These are phyloP conservation scores for Fulica atra DNA, from an alignment of 2,113 vertebrate species.

Conservation along the genomic window DNA sequence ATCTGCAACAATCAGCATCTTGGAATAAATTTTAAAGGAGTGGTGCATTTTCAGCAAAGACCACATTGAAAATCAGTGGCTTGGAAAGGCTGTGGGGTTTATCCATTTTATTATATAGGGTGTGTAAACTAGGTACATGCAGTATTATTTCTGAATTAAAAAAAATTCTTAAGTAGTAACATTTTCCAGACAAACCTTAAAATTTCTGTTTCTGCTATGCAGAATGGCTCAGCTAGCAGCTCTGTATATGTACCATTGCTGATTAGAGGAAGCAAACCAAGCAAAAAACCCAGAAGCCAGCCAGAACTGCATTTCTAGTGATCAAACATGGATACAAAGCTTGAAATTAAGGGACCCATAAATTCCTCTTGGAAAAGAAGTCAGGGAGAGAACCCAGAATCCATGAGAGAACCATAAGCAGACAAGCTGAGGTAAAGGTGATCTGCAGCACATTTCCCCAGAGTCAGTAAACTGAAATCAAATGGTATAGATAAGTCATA, in stretches of 20 bases:
- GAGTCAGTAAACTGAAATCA: not conserved
- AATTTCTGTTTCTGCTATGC: not conserved
- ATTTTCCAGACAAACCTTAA: not conserved
- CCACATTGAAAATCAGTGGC: not conserved
- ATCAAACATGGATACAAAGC: not conserved
- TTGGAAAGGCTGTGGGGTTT: not conserved
- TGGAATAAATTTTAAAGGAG: not conserved
- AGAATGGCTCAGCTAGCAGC: not conserved
- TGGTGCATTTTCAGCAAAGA: not conserved
- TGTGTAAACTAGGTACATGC: not conserved
- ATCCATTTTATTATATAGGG: not conserved
- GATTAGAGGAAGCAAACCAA: not conserved
- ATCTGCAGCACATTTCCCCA: not conserved
- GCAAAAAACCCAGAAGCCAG: not conserved
- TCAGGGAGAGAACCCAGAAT: not conserved
- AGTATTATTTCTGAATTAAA: not conserved
- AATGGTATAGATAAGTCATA: not conserved
- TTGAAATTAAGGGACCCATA: not conserved
- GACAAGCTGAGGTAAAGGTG: not conserved
- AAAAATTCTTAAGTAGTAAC: not conserved
- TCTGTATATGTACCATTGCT: accelerated
- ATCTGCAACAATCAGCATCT: not conserved
- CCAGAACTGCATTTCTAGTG: not conserved
- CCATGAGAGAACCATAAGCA: not conserved
- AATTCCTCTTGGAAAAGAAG: not conserved